Percentiles rank a stretch among this genome's conserved stretches.
These are phyloP conservation scores for Deladenus siricidicola DNA, from an alignment of 2,888 invertebrate species.

Conservation along the genomic window DNA sequence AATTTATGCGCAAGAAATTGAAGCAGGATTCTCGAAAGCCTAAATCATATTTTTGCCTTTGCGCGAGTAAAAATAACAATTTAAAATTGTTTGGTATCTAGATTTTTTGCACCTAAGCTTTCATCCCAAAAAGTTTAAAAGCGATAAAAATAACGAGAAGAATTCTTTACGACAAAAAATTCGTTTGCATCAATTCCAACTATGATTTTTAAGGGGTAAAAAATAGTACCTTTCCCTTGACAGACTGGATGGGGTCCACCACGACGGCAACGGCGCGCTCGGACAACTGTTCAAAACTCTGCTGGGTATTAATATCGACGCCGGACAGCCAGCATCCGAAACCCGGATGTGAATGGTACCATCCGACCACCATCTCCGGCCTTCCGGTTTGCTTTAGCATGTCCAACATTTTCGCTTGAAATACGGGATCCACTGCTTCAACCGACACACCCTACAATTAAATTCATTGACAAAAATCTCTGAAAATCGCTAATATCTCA, in stretches of 20 bases:
- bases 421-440: slow-evolving; percentile 98
- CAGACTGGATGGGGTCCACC: slow-evolving; percentile 97
- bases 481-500: slow-evolving; percentile 48
- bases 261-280: slow-evolving; percentile 98
- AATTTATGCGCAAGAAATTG: no score
- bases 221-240: slow-evolving; percentile 67
- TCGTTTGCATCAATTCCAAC: no score
- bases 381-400: slow-evolving; percentile 94
- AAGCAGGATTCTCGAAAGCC: no score
- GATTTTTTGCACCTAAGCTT: no score
- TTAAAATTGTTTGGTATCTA: no score
- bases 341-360: slow-evolving; percentile 95
- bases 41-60: no score
- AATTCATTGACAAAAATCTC: not conserved
- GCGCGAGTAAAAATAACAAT: no score
- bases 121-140: no score
- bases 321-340: slow-evolving; percentile 96
- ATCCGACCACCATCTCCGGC: slow-evolving; percentile 98
- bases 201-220: not conserved
- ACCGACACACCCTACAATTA: slow-evolving; percentile 77
- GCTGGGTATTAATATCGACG: slow-evolving; percentile 98
- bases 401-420: slow-evolving; percentile 96
- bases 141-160: no score
- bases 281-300: slow-evolving; percentile 94
- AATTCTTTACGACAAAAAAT: no score